Evolutionary conservation across 2,113 vertebrate species (phyloP), one percentile per base, ranked within the genome.

Genomic region (Phrynosoma platyrhinos): DNA sequence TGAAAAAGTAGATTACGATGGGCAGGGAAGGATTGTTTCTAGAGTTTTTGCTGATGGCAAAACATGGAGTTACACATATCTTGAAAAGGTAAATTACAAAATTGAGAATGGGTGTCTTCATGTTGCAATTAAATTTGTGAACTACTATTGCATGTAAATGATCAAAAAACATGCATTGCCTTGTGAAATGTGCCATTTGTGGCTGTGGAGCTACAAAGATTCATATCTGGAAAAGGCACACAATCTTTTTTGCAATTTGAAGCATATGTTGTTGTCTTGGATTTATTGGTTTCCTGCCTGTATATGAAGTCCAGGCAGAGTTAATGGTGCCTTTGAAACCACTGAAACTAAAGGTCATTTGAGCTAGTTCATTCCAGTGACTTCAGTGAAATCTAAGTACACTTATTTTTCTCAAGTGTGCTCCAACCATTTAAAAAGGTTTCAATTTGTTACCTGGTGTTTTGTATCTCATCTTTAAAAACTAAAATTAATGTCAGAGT

Each of bases 31-130:
- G 40, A 97, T 99, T 72, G 97, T 98, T 27, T 98, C 98, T 40
- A 97, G 98, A 85, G 97, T 98, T 92, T 99, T 99, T 92, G 98
- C 99, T 20, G 99, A 99, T 89, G 98, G 99, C 25, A 99, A 99
- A 96, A 99, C 98, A 0, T 99, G 99, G 99, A 99, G 98, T 90
- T 99, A 99, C 97, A 99, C 99, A 0, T 99, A 99, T 91, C 93
- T 99, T 88, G 99, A 99, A 95, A 99, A 99, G 98, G 99, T 99
- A 96, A 90, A 64, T 88, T 30, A 25, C 27, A 68, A 30, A 27
- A 64, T 10, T 88, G 36, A 18, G 23, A 83, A 21, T 83, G 10
- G 4, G 32, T 69, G 10, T 52, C 7, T 53, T 27, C 27, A 66
- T n/a, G n/a, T 47, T 62, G 40, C 40, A 52, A 10, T 76, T 66